phyloP scores from a whole-genome alignment of 2,797 vertebrate species.

The Rhinogobio ventralis region DNA sequence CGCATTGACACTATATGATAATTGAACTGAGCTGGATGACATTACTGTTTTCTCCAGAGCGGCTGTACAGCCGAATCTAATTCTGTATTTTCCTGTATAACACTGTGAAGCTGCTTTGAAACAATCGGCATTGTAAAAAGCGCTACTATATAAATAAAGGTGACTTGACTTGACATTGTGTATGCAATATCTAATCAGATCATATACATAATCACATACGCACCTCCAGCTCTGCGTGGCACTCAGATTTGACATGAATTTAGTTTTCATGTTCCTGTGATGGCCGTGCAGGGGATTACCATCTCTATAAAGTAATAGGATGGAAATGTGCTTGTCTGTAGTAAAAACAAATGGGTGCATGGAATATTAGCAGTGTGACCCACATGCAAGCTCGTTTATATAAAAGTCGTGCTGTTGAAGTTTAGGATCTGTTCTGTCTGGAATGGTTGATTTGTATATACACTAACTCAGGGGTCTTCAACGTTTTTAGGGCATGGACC shows the following conservation, averaged over 20 bases:
- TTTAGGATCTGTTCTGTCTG: neutral
- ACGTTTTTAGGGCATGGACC: too few species aligned
- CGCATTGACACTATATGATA: too few species aligned
- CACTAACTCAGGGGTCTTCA: too few species aligned
- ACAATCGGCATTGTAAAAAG: too few species aligned
- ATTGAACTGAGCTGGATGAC: too few species aligned
- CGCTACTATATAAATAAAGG: too few species aligned
- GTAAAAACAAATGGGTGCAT: neutral
- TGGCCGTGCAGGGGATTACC: neutral
- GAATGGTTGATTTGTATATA: neutral
- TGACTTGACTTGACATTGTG: too few species aligned
- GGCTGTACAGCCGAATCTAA: too few species aligned
- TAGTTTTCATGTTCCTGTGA: neutral
- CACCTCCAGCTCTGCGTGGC: neutral
- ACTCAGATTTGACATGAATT: neutral
- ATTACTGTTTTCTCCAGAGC: too few species aligned
- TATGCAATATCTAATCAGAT: conserved; percentile 44
- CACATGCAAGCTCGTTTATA: neutral
- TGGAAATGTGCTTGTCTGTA: neutral
- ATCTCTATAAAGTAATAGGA: neutral
- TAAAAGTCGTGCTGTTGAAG: neutral
- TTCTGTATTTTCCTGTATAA: too few species aligned
- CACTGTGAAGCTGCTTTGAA: too few species aligned
- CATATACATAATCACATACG: neutral
- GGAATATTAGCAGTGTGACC: neutral